Conservation (phyloP, 2,797 vertebrate species). For the Carduelis carduelis region DNA sequence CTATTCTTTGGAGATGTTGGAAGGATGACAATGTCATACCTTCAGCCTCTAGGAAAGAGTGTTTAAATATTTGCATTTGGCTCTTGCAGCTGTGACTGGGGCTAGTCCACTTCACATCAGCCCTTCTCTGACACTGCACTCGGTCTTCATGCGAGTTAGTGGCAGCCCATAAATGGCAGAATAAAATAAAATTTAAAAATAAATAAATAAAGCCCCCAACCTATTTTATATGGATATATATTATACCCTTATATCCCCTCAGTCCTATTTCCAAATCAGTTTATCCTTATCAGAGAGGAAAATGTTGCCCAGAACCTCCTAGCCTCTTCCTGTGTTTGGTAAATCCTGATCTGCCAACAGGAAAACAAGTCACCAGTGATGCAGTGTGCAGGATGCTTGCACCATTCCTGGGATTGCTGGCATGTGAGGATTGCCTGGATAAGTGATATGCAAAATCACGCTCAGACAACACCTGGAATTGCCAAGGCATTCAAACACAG, state of each 20-base stretch:
- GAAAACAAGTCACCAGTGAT: not conserved
- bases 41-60: not conserved
- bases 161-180: not conserved
- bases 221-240: not conserved
- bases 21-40: not conserved
- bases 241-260: not conserved
- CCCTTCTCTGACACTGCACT: not conserved
- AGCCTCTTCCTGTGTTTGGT: not conserved
- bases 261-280: not conserved
- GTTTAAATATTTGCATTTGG: not conserved
- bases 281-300: not conserved
- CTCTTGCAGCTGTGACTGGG: not conserved
- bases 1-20: not conserved
- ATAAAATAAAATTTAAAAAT: not conserved
- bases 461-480: slow-evolving; percentile 40
- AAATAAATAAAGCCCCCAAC: not conserved
- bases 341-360: not conserved
- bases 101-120: not conserved
- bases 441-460: not conserved
- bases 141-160: not conserved
- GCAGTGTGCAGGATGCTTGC: not conserved
- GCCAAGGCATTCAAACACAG: not conserved
- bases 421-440: not conserved
- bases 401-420: not conserved
- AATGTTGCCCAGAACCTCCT: not conserved